Percentiles rank a stretch among this genome's conserved stretches.
Evolutionary conservation across 2,888 invertebrate genomes (phyloP).

Genomic region (Polietes domitor): DNA sequence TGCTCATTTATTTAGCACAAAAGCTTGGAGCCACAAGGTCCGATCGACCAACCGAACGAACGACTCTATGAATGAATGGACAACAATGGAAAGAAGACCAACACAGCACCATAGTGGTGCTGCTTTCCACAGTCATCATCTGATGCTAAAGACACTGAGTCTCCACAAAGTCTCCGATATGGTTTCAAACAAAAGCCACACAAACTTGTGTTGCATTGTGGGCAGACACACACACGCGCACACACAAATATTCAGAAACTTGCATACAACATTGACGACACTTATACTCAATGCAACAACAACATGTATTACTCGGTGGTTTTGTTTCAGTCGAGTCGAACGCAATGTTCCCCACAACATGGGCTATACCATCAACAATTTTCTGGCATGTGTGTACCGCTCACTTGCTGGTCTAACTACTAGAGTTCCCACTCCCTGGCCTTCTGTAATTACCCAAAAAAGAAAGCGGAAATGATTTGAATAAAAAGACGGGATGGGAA

Average conservation of each 20-base stretch:
- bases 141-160: constrained; percentile 54
- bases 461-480: no score
- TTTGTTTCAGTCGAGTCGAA: constrained; percentile 2
- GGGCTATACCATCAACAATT: no score
- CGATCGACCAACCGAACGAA: background rate
- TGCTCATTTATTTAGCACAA: no score
- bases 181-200: constrained; percentile 52
- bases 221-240: background rate
- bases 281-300: background rate
- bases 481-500: no score
- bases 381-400: no score
- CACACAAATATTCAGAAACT: constrained; percentile 1
- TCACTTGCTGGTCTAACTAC: no score
- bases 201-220: constrained; percentile 37
- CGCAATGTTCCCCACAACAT: background rate
- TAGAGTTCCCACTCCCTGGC: no score
- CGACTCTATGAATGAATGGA: constrained; percentile 22
- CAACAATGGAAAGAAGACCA: background rate
- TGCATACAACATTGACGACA: background rate
- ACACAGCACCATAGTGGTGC: background rate
- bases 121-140: constrained; percentile 19
- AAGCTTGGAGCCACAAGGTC: no score
- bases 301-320: constrained; percentile 18
- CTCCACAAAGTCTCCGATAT: constrained; percentile 63
- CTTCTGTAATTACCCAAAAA: no score